These are phyloP conservation scores for Zaprionus obscuricornis DNA, from an alignment of 2,888 invertebrate species.

Conservation along the genomic window DNA sequence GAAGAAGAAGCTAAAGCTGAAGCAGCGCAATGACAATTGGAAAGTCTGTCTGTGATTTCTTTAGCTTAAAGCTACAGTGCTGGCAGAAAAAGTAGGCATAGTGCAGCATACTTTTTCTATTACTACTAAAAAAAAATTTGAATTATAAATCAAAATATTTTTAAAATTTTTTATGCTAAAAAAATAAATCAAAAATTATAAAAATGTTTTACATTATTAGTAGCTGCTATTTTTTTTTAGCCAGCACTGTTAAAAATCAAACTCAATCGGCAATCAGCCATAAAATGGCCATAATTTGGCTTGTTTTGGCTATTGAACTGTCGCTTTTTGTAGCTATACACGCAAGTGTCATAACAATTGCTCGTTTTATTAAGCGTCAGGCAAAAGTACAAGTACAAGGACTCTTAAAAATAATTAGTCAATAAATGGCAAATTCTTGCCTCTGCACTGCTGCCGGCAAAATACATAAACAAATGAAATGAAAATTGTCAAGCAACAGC, in stretches of 20 bases:
- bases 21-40: constrained; percentile 20
- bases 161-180: too few species aligned
- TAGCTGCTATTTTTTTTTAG: constrained; percentile 44
- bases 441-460: background rate
- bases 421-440: constrained; percentile 2
- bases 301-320: constrained; percentile 25
- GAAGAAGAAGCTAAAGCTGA: too few species aligned
- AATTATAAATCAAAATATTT: too few species aligned
- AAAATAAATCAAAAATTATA: too few species aligned
- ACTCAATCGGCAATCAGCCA: constrained; percentile 60
- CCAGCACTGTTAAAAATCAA: constrained; percentile 11
- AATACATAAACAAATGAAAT: constrained; percentile 30
- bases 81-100: too few species aligned
- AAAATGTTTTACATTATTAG: too few species aligned
- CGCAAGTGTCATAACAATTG: constrained; percentile 47
- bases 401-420: constrained; percentile 57
- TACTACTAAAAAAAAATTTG: too few species aligned
- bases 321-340: too few species aligned
- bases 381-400: constrained; percentile 11
- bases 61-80: background rate
- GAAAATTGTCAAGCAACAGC: constrained; percentile 19
- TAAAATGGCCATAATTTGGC: constrained; percentile 47
- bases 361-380: constrained; percentile 32
- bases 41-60: background rate
- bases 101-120: too few species aligned